Evolutionary conservation across 2,113 vertebrate genomes (phyloP).

Genomic region (Erythrolamprus reginae): DNA sequence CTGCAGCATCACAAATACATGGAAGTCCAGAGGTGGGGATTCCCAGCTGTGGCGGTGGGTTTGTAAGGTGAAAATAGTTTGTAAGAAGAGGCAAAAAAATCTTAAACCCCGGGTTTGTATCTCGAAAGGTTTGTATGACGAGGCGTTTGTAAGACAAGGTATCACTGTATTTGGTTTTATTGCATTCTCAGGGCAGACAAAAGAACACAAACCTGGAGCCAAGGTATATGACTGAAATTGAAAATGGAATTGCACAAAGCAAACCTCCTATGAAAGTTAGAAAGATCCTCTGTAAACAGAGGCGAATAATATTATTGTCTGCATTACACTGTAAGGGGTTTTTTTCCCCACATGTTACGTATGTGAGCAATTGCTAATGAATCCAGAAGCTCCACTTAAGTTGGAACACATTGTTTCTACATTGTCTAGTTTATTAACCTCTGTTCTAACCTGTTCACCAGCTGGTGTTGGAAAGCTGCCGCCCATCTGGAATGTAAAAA

Average conservation of each 20-base stretch:
- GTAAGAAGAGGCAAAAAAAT: too few species aligned
- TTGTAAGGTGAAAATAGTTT: too few species aligned
- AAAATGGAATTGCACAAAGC: not conserved
- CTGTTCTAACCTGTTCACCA: slow-evolving; percentile 81
- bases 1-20: too few species aligned
- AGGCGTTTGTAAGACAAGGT: too few species aligned
- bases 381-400: not conserved
- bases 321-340: not conserved
- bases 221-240: not conserved
- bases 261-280: not conserved
- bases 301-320: not conserved
- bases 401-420: not conserved
- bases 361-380: not conserved
- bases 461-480: slow-evolving; percentile 72
- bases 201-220: not conserved
- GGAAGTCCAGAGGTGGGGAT: too few species aligned
- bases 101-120: too few species aligned
- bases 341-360: not conserved
- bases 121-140: too few species aligned
- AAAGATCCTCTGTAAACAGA: not conserved
- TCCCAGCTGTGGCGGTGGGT: too few species aligned
- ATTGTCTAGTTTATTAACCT: slow-evolving; percentile 65
- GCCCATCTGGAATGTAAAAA: slow-evolving; percentile 93
- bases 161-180: not conserved
- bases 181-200: not conserved